Conservation (phyloP, 1,140 invertebrate species). For the Ceratina calcarata region DNA sequence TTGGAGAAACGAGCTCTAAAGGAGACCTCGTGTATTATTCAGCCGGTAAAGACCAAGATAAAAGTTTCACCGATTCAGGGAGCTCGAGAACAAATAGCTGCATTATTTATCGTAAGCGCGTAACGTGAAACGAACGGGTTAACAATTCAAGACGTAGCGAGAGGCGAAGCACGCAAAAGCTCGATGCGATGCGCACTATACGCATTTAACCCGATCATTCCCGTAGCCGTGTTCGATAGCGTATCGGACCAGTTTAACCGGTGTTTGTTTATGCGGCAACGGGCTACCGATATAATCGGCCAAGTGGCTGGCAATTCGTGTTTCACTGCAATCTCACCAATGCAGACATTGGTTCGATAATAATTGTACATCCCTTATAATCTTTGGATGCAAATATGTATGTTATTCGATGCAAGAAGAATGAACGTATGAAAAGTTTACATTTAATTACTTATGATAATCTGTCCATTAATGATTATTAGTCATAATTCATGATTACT, state of each 20-base stretch:
- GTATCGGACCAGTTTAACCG: slow-evolving; percentile 14
- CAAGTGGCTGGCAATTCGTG: not conserved
- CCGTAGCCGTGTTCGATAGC: not conserved
- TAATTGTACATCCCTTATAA: too few relatives aligned
- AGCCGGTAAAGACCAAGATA: not conserved
- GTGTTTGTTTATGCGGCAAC: slow-evolving; percentile 14
- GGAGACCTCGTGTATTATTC: not conserved
- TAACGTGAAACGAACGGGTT: not conserved
- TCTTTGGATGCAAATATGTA: too few relatives aligned
- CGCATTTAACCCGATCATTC: not conserved
- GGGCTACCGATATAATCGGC: slow-evolving; percentile 8
- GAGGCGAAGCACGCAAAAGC: too few relatives aligned
- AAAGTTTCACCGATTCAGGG: not conserved
- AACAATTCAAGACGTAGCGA: not conserved
- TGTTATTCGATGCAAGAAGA: too few relatives aligned
- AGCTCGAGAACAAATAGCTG: not conserved
- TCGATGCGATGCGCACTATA: too few relatives aligned
- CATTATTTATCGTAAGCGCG: not conserved
- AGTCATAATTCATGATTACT: too few relatives aligned
- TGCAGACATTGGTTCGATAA: too few relatives aligned
- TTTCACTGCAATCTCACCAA: not conserved
- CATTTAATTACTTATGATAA: too few relatives aligned
- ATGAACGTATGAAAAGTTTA: too few relatives aligned
- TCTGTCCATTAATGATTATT: too few relatives aligned
- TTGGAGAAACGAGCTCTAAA: not conserved